Conservation (phyloP, 2,797 vertebrate genomes). For the Phataginus tricuspis region DNA sequence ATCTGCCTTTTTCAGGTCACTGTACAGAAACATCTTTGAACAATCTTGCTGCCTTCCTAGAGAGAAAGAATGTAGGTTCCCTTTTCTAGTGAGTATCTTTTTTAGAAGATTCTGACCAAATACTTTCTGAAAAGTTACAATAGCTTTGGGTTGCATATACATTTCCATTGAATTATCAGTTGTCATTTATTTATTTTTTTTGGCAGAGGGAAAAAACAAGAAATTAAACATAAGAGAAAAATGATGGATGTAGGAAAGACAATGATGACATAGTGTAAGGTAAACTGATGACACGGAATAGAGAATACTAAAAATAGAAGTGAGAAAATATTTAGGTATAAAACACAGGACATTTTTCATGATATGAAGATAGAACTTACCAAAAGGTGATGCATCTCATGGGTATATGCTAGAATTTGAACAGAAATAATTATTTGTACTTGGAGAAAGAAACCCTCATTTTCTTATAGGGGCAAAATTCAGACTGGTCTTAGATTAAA, state of each 20-base stretch:
- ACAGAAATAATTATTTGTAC: background rate
- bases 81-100: background rate
- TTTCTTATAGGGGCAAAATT: background rate
- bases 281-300: background rate
- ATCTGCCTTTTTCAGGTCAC: background rate
- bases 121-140: background rate
- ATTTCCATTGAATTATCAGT: background rate
- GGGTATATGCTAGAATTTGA: background rate
- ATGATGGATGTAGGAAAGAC: background rate
- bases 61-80: background rate
- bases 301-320: background rate
- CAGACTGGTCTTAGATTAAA: background rate
- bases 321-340: background rate
- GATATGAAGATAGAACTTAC: background rate
- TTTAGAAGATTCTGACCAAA: background rate
- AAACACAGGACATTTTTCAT: background rate
- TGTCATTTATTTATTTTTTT: background rate
- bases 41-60: background rate
- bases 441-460: background rate
- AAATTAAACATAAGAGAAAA: background rate
- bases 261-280: background rate
- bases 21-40: background rate
- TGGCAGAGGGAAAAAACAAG: background rate
- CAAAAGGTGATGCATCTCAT: background rate
- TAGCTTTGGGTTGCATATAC: background rate